Conservation (phyloP, 1,140 invertebrate species). For the Tetramorium simillimum region DNA sequence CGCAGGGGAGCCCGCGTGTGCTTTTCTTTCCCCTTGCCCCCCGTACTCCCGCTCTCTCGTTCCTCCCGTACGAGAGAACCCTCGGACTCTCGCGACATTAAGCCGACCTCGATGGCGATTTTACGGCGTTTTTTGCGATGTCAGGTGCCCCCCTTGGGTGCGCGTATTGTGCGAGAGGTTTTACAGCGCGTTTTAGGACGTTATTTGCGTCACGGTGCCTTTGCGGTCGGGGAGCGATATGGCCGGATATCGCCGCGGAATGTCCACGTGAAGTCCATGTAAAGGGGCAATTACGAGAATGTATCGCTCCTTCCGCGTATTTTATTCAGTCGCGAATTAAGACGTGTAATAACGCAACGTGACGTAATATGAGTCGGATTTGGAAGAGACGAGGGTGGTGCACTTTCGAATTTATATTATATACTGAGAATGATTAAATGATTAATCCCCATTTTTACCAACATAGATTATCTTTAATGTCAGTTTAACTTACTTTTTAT, state of each 20-base stretch:
- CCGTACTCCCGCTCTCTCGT: neutral
- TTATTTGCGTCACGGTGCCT: constrained; percentile 53
- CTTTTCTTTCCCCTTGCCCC: constrained; percentile 33
- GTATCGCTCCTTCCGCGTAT: constrained; percentile 25
- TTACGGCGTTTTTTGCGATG: constrained; percentile 57
- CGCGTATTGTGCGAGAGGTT: constrained; percentile 18
- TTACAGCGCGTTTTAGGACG: constrained; percentile 44
- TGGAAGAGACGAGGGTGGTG: neutral
- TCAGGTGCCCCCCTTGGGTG: constrained; percentile 23
- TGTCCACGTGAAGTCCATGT: constrained; percentile 30
- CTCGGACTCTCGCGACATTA: constrained; percentile 38
- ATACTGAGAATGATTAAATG: too few relatives aligned
- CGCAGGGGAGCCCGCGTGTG: neutral
- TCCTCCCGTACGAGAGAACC: neutral
- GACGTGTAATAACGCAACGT: neutral
- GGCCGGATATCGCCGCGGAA: constrained; percentile 33
- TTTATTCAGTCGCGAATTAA: constrained; percentile 41
- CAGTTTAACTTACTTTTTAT: too few relatives aligned
- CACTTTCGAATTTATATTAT: neutral
- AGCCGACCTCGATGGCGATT: constrained; percentile 57
- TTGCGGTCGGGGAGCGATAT: constrained; percentile 26
- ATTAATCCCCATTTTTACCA: too few relatives aligned
- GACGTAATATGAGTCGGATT: neutral
- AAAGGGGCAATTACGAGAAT: constrained; percentile 47
- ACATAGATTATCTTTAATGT: too few relatives aligned